Evolutionary conservation across 2,888 invertebrate species (phyloP), one percentile per base, ranked within the genome.

Genomic region (Pantelozetes paolii): DNA sequence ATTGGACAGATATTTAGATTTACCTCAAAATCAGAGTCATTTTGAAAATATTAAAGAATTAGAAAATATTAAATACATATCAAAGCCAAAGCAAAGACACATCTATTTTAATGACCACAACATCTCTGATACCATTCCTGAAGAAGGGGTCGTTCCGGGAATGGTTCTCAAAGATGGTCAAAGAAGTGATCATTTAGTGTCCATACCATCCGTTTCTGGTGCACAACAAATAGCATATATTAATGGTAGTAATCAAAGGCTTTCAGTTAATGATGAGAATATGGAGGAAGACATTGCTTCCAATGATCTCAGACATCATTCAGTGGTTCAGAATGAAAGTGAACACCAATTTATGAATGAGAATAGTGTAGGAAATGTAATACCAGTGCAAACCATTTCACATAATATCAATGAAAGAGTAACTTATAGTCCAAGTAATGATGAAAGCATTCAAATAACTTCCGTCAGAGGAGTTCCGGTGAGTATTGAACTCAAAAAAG

Each of bases 401-500:
- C 8, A 57, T 26, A 28, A 28, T 28, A 18, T 2, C 6, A 57
- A 57, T 20, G 28, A 57, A 26, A 28, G 5, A 15, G 57, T 20
- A 18, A 62, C n/a, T n/a, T 36, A 62, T 62, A 62, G 32, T 26
- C 62, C 62, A 32, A n/a, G n/a, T 62, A 28, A 36, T 62, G 62
- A 62, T 2, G 62, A 62, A 62, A 62, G 5, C 9, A 62, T 62
- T 36, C 62, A 62, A 62, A 62, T 62, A 62, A 62, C 62, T 32
- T 62, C 62, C 32, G 18, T 62, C n/a, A 62, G 62, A 32, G 62
- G 62, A 36, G 62, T 62, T 36, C 62, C 62, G 3, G 62, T 62
- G 18, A 62, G 62, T 62, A 62, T 62, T 36, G 62, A 71, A 40
- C 50, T 54, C 32, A 48, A 28, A 32, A 23, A 70, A 6, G 40